These are phyloP conservation scores for Nephila pilipes DNA, from an alignment of 1,140 invertebrate genomes.

Conservation along the genomic window DNA sequence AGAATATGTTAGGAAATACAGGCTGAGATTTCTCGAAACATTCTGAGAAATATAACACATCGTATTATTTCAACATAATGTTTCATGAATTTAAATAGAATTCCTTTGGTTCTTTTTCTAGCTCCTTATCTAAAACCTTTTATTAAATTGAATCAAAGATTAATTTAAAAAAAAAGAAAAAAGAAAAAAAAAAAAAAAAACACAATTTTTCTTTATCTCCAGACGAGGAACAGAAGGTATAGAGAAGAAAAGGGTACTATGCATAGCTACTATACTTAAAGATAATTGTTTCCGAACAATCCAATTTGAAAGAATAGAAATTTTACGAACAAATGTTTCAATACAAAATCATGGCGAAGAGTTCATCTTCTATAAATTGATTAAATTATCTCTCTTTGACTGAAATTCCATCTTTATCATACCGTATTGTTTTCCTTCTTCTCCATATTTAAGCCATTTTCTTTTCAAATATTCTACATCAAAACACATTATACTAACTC, in stretches of 20 bases:
- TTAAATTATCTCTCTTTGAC: constrained; percentile 26
- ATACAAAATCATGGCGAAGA: neutral
- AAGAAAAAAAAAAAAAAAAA: neutral
- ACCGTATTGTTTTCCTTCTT: too few species aligned
- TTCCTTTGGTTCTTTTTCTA: neutral
- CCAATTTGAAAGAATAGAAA: neutral
- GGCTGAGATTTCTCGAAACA: too few species aligned
- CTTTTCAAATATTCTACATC: too few species aligned
- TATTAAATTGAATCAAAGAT: neutral
- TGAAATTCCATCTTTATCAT: neutral
- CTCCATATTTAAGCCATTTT: too few species aligned
- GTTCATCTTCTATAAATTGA: neutral
- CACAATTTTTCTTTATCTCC: neutral
- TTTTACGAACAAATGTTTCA: neutral
- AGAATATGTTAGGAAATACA: too few species aligned
- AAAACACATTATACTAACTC: too few species aligned
- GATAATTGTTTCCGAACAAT: neutral
- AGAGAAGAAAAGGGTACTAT: neutral
- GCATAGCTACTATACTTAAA: neutral
- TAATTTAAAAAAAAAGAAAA: neutral
- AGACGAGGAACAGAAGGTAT: neutral
- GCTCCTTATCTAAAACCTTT: neutral
- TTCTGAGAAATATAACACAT: too few species aligned
- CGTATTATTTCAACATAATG: too few species aligned
- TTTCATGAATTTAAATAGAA: too few species aligned